A percentile compares a stretch with the other conserved stretches of the same genome.
These are phyloP conservation scores for Nemotelus nigrinus DNA, from an alignment of 2,888 invertebrate genomes.

Conservation along the genomic window DNA sequence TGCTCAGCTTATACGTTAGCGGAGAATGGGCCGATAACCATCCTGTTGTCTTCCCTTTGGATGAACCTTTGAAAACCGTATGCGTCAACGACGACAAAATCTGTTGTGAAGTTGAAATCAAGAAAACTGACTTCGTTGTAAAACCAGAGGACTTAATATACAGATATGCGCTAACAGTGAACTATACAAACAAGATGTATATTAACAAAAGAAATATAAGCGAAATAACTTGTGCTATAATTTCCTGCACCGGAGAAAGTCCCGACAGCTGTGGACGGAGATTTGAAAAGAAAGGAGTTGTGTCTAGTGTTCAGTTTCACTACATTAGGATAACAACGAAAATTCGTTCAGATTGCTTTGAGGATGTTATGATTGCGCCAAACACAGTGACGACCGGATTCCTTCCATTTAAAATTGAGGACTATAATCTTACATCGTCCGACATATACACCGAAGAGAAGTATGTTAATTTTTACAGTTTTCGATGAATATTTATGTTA, in stretches of 20 bases:
- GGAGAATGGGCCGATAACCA: conserved; percentile 34
- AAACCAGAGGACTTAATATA: conserved; percentile 40
- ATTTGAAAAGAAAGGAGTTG: conserved; percentile 32
- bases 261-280: conserved; percentile 58
- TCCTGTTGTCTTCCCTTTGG: conserved; percentile 17
- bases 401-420: conserved; percentile 65
- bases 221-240: conserved; percentile 60
- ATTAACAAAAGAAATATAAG: conserved; percentile 30
- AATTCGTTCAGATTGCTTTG: conserved; percentile 11
- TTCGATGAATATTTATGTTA: not conserved
- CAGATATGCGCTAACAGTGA: conserved; percentile 41
- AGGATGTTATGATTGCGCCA: conserved; percentile 57
- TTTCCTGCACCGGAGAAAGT: conserved; percentile 61
- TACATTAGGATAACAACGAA: conserved; percentile 45
- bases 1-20: conserved; percentile 26
- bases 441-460: not conserved
- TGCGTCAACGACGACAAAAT: conserved; percentile 51
- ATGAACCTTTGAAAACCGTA: conserved; percentile 26
- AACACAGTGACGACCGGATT: conserved; percentile 66
- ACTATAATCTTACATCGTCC: conserved; percentile 58
- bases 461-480: conserved; percentile 14
- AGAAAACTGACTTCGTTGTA: conserved; percentile 42
- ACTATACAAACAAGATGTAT: conserved; percentile 41
- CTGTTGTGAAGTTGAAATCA: conserved; percentile 56
- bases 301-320: conserved; percentile 45